Percentiles rank a stretch among this genome's conserved stretches.
These are phyloP conservation scores for Lutjanus argentimaculatus DNA, from an alignment of 2,797 vertebrate species.

Conservation along the genomic window DNA sequence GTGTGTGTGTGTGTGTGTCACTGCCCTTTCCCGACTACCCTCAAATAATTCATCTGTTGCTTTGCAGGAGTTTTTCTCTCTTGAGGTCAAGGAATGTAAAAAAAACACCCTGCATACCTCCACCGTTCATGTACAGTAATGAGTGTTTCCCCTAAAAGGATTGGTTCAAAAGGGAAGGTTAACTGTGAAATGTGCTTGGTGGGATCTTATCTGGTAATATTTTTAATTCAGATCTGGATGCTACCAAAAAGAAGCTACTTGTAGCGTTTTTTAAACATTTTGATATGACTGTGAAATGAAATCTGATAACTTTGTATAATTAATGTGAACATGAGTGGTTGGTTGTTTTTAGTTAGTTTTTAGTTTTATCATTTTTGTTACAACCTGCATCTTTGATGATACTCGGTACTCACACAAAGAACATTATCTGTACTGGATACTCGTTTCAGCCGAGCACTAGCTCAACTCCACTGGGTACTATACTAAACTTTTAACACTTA, in stretches of 20 bases:
- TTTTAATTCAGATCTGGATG: background rate
- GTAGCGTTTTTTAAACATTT: background rate
- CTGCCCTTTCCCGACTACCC: conserved; percentile 41
- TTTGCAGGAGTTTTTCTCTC: conserved; percentile 53
- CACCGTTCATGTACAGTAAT: conserved; percentile 33
- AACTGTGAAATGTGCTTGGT: conserved; percentile 35
- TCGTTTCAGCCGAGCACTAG: no score
- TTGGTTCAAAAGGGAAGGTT: conserved; percentile 43
- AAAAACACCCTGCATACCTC: conserved; percentile 52
- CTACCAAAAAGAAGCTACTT: background rate
- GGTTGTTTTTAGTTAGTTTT: background rate
- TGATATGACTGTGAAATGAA: background rate
- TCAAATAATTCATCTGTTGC: conserved; percentile 57
- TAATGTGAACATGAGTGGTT: background rate
- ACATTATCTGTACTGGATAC: no score
- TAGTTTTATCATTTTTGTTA: background rate
- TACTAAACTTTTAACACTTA: background rate
- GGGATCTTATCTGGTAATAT: background rate
- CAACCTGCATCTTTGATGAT: background rate
- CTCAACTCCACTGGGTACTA: background rate
- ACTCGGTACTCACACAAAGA: no score
- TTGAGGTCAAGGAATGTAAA: conserved; percentile 51
- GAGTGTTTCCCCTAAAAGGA: conserved; percentile 71
- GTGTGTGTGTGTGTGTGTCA: background rate
- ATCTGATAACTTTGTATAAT: background rate